Conservation (phyloP, 2,113 vertebrate genomes). For the Rynchops niger region DNA sequence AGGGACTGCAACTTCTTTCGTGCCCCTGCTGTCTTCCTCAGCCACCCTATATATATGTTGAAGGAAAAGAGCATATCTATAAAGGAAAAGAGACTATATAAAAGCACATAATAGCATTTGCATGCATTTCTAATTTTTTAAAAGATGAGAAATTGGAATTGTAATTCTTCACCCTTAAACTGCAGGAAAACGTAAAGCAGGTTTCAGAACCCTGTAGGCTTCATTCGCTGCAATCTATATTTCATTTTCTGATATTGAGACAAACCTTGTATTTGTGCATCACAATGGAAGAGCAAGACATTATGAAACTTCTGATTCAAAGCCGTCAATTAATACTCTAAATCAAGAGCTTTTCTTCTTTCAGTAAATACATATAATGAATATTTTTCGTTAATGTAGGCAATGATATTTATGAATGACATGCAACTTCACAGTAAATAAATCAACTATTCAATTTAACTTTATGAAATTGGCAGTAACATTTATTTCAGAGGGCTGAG, state of each 20-base stretch:
- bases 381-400: background rate
- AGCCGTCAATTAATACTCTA: background rate
- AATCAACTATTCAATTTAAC: background rate
- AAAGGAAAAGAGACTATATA: background rate
- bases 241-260: rapidly evolving
- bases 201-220: background rate
- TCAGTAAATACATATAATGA: background rate
- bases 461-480: background rate
- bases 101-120: background rate
- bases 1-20: background rate
- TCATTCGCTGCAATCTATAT: background rate
- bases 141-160: background rate
- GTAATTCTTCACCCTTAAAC: background rate
- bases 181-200: background rate
- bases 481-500: background rate
- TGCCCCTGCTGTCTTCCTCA: background rate
- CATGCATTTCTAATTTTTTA: background rate
- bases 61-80: too few species aligned
- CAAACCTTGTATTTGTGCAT: background rate
- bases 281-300: background rate
- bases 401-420: background rate
- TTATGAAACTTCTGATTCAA: background rate
- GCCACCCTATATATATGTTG: too few species aligned
- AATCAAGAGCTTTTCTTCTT: background rate
- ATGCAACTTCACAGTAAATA: background rate